Conservation (phyloP, 2,888 invertebrate species). For the Neuroscelio doddi region DNA sequence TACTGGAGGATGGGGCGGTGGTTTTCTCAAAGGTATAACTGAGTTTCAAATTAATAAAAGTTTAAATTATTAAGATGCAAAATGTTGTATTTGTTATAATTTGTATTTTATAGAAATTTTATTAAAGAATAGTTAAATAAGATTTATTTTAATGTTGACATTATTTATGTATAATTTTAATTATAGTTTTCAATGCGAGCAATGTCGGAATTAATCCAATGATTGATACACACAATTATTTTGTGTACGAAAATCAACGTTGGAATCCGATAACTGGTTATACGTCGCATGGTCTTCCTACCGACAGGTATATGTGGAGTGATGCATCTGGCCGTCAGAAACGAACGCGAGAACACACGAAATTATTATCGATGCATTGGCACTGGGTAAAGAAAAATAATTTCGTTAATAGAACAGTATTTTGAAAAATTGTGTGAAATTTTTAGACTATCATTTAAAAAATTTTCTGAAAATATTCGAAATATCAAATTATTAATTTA, state of each 20-base stretch:
- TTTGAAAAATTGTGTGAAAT: slow-evolving; percentile 8
- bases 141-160: too few species aligned
- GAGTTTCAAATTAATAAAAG: too few species aligned
- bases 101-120: too few species aligned
- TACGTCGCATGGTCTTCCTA: slow-evolving; percentile 88
- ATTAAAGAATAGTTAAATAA: too few species aligned
- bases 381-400: slow-evolving; percentile 85
- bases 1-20: slow-evolving; percentile 91
- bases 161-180: background rate
- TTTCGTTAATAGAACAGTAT: background rate
- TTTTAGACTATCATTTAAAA: too few species aligned
- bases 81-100: too few species aligned
- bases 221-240: slow-evolving; percentile 89
- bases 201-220: slow-evolving; percentile 81
- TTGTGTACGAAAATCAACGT: slow-evolving; percentile 94
- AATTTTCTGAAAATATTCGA: too few species aligned
- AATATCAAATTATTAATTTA: too few species aligned
- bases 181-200: slow-evolving; percentile 73
- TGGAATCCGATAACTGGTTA: slow-evolving; percentile 96
- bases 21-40: slow-evolving; percentile 79
- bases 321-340: slow-evolving; percentile 89
- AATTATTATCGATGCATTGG: slow-evolving; percentile 89
- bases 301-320: slow-evolving; percentile 93
- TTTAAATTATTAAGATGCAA: too few species aligned
- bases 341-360: slow-evolving; percentile 88